A percentile compares a stretch with the other conserved stretches of the same genome.
Conservation (phyloP, 2,113 vertebrate genomes). For the Hylia prasina region DNA sequence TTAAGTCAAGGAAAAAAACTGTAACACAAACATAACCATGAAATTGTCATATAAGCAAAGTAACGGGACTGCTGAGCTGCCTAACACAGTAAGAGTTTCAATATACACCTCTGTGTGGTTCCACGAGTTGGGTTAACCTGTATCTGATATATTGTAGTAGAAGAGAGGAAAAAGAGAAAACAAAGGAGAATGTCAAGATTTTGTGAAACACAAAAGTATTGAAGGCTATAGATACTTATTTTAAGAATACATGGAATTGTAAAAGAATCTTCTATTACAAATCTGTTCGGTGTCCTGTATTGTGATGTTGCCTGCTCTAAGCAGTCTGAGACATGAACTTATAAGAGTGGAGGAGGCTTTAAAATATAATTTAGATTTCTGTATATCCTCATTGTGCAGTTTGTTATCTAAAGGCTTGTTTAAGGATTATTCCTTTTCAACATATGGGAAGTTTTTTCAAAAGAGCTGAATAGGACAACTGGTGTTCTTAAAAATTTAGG, state of each 20-base stretch:
- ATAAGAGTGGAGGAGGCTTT: not conserved
- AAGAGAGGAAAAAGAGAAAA: not conserved
- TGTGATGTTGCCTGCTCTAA: not conserved
- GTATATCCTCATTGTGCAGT: not conserved
- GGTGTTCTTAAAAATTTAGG: not conserved
- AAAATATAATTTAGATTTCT: not conserved
- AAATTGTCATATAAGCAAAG: not conserved
- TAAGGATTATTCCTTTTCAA: not conserved
- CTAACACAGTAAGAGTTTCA: not conserved
- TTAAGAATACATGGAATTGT: not conserved
- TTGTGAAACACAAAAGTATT: not conserved
- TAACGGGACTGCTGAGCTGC: not conserved
- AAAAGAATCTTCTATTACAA: not conserved
- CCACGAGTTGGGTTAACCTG: not conserved
- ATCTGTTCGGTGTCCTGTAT: not conserved
- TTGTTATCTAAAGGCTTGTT: not conserved
- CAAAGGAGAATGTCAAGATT: not conserved
- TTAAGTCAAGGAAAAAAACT: not conserved
- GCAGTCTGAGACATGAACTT: not conserved
- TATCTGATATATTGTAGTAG: not conserved
- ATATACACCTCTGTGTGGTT: not conserved
- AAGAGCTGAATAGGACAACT: not conserved
- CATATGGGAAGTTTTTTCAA: not conserved
- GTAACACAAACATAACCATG: not conserved
- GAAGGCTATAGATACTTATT: not conserved